Evolutionary conservation across 1,140 invertebrate genomes (phyloP).

Genomic region (Drosophila willistoni): DNA sequence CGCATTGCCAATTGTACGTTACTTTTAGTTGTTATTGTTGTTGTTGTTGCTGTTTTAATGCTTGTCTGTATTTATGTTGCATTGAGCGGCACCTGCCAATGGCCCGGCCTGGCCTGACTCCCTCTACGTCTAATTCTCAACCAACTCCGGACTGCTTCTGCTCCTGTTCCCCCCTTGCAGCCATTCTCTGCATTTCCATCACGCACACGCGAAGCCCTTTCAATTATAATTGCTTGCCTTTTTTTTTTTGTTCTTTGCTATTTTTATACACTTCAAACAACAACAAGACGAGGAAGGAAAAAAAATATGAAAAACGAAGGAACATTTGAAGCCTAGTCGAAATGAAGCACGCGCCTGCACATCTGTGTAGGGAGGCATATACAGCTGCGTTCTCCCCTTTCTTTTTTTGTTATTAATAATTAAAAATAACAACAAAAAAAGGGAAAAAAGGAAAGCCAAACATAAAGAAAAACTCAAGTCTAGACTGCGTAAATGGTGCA

Average conservation of each 20-base stretch:
- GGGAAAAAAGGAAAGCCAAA: slow-evolving; percentile 34
- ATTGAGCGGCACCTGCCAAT: slow-evolving; percentile 46
- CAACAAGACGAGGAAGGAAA: slow-evolving; percentile 29
- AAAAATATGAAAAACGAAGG: slow-evolving; percentile 28
- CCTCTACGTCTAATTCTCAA: neutral
- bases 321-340: slow-evolving; percentile 62
- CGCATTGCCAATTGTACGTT: slow-evolving; percentile 63
- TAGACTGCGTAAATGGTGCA: slow-evolving; percentile 69
- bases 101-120: slow-evolving; percentile 22
- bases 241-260: slow-evolving; percentile 53
- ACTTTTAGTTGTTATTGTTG: slow-evolving; percentile 49
- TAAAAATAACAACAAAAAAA: slow-evolving; percentile 40
- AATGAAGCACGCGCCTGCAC: slow-evolving; percentile 62
- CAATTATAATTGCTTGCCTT: slow-evolving; percentile 74
- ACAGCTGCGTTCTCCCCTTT: slow-evolving; percentile 48
- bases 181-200: slow-evolving; percentile 66
- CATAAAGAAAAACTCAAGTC: slow-evolving; percentile 62
- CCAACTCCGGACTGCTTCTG: too few species aligned
- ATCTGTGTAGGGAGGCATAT: slow-evolving; percentile 52
- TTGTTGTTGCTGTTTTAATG: slow-evolving; percentile 35
- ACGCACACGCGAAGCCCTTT: slow-evolving; percentile 72
- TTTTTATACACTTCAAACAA: slow-evolving; percentile 65
- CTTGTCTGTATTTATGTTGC: slow-evolving; percentile 25
- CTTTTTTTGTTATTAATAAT: slow-evolving; percentile 67
- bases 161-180: neutral